These are phyloP conservation scores for Phthorimaea operculella DNA, from an alignment of 1,140 invertebrate species.

Conservation along the genomic window DNA sequence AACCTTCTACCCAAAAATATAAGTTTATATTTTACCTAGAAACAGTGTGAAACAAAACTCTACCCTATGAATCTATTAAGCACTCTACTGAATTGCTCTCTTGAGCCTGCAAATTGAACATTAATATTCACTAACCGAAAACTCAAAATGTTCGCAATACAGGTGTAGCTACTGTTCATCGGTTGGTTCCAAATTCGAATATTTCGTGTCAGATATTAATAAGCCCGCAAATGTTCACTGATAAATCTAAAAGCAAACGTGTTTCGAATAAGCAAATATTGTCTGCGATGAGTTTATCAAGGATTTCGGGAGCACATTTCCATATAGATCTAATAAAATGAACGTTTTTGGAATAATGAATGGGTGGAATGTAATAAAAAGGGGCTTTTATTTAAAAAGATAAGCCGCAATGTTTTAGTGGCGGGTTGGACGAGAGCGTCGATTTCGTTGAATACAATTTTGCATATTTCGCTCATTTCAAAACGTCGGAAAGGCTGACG, in stretches of 20 bases:
- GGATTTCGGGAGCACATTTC: slow-evolving; percentile 23
- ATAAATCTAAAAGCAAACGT: slow-evolving; percentile 27
- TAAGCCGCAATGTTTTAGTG: slow-evolving; percentile 18
- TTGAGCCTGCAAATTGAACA: neutral
- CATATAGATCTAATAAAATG: slow-evolving; percentile 38
- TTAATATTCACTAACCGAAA: neutral
- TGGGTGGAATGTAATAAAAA: slow-evolving; percentile 20
- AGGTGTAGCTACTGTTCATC: neutral
- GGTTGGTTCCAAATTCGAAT: neutral
- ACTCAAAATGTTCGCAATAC: neutral
- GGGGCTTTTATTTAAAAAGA: slow-evolving; percentile 16
- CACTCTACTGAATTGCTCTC: too few relatives aligned
- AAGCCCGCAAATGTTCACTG: slow-evolving; percentile 9
- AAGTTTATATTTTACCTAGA: too few relatives aligned
- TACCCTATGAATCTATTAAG: too few relatives aligned
- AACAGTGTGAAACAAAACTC: too few relatives aligned
- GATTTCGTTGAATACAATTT: slow-evolving; percentile 10
- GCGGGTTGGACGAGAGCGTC: slow-evolving; percentile 10
- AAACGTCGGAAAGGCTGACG: neutral
- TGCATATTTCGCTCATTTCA: slow-evolving; percentile 4
- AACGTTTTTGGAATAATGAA: slow-evolving; percentile 24
- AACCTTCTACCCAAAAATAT: too few relatives aligned
- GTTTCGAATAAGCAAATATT: slow-evolving; percentile 32
- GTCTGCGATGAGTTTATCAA: slow-evolving; percentile 30
- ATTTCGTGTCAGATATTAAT: neutral